Percentiles rank a stretch among this genome's conserved stretches.
Evolutionary conservation across 2,888 invertebrate genomes (phyloP).

Genomic region (Drosophila heteroneura): DNA sequence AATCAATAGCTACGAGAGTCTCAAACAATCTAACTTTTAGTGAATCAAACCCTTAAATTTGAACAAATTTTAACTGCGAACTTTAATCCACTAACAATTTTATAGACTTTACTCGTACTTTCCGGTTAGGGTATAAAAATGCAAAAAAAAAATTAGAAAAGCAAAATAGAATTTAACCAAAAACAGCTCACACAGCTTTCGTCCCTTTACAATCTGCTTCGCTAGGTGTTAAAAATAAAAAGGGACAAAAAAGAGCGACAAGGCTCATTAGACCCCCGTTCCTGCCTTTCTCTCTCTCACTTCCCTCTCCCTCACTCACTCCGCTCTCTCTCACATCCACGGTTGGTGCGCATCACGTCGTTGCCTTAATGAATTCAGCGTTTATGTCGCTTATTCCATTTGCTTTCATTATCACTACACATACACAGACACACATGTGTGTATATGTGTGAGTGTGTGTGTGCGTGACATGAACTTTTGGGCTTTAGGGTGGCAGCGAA

Average conservation of each 20-base stretch:
- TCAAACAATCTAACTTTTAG: neutral
- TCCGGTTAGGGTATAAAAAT: constrained; percentile 21
- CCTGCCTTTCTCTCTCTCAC: neutral
- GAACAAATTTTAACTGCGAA: constrained; percentile 1
- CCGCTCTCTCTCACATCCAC: neutral
- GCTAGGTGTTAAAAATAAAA: constrained; percentile 77
- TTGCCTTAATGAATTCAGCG: constrained; percentile 81
- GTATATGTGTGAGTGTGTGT: constrained; percentile 10
- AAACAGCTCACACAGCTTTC: constrained; percentile 39
- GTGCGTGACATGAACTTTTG: constrained; percentile 59
- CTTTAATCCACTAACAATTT: neutral
- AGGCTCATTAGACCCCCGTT: constrained; percentile 62
- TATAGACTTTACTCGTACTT: neutral
- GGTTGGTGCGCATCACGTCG: constrained; percentile 61
- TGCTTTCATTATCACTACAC: constrained; percentile 74
- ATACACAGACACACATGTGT: neutral
- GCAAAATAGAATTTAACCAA: constrained; percentile 15
- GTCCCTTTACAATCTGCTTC: constrained; percentile 41
- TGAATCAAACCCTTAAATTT: neutral
- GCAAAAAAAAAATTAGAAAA: constrained; percentile 30
- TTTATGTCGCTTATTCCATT: constrained; percentile 82
- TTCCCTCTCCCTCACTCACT: neutral
- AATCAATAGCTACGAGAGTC: no score
- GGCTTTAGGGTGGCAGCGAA: constrained; percentile 42
- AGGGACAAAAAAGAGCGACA: constrained; percentile 45